Base-by-base conservation (phyloP, 2,888 invertebrate genomes). In the Zelleria hepariella region DNA sequence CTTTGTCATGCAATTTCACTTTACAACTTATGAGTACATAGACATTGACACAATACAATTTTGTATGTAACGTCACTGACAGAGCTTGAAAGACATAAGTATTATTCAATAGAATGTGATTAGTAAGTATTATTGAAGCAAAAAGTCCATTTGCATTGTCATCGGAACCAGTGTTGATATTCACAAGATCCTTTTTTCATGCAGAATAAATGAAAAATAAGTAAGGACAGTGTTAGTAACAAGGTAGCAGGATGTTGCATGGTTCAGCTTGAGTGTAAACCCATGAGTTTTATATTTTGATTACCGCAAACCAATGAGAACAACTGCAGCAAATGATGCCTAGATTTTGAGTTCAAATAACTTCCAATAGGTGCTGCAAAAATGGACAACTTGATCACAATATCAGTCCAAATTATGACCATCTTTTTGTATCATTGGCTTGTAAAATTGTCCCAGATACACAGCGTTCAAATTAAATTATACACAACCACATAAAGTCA, bases 121-220 rank as follows among this genome's bases (percentile, higher is more conserved):
- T n/a, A n/a, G n/a, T n/a, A n/a, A n/a, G n/a, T 5, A 23, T 18
- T 21, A 51, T 20, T 4, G 6, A 51, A 51, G 21, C 51, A 51
- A 49, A 49, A 20, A 4, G 8, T 20, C 18, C 7, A 49, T 18
- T 49, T 18, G 8, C 51, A 21, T 18, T 42, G 32, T 42, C 32
- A 42, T 42, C 15, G 10, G 32, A 10, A 42, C 32, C 32, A 42
- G 10, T 42, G 15, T 20, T 51, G 5, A 21, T 20, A 49, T 51
- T 20, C 8, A 51, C n/a, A n/a, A n/a, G 10, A 51, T 18, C 5
- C 23, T 51, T 21, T 20, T 18, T 15, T 25, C 53, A 53, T 51
- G 58, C 58, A 52, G 10, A 52, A 56, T 23, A 51, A 58, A 58
- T 58, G 18, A 32, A 57, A 52, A 53, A 6, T 23, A 15, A 24